Conservation (phyloP, 2,888 invertebrate genomes). For the Pyrochroa serraticornis region DNA sequence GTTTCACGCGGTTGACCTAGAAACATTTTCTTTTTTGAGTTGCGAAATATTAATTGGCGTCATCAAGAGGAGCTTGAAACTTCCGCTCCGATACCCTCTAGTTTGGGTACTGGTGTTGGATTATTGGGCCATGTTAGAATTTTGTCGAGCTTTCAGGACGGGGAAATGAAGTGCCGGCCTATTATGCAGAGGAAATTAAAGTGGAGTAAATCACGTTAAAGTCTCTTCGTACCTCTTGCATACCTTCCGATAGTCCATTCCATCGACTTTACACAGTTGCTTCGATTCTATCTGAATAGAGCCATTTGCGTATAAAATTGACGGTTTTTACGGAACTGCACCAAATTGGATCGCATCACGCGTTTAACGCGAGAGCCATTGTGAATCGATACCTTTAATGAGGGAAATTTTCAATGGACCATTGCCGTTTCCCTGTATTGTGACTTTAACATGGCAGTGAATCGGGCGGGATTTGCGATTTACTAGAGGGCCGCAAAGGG, state of each 20-base stretch:
- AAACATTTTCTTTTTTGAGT: too few species aligned
- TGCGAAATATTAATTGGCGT: too few species aligned
- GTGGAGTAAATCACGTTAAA: slow-evolving; percentile 38
- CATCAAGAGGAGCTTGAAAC: too few species aligned
- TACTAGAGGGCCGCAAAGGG: too few species aligned
- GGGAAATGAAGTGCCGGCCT: slow-evolving; percentile 40
- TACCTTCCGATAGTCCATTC: slow-evolving; percentile 32
- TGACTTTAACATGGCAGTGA: too few species aligned
- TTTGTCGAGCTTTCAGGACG: slow-evolving; percentile 31
- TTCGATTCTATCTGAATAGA: background rate
- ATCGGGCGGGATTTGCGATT: too few species aligned
- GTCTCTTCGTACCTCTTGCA: slow-evolving; percentile 24
- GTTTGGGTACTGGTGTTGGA: background rate
- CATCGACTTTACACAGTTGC: slow-evolving; percentile 17
- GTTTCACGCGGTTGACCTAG: too few species aligned
- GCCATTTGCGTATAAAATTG: slow-evolving; percentile 9
- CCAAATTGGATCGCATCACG: slow-evolving; percentile 3
- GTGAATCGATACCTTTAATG: too few species aligned
- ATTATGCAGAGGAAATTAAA: slow-evolving; percentile 43
- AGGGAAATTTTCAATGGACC: too few species aligned
- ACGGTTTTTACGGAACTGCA: slow-evolving; percentile 10
- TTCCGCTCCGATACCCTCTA: too few species aligned
- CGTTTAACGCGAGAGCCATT: too few species aligned
- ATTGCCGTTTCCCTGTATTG: too few species aligned
- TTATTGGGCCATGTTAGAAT: slow-evolving; percentile 13